Base-by-base conservation (phyloP, 2,797 vertebrate species). In the Oreochromis mossambicus region DNA sequence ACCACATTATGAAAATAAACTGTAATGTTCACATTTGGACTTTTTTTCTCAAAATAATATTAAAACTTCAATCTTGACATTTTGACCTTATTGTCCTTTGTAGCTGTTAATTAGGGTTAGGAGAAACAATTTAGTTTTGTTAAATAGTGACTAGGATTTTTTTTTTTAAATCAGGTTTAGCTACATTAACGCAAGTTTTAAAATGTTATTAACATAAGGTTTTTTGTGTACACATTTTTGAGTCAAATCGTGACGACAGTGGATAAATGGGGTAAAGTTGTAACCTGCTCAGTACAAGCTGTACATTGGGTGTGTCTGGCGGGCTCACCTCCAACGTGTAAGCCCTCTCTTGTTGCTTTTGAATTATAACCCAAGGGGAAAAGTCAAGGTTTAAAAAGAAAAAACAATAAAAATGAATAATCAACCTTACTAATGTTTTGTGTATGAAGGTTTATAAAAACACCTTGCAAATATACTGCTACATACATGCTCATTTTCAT, bases 271-370 rank as follows among this genome's bases (percentile, higher is more conserved):
- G 78, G 61, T 15, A 70, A 55, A 41, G 90, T 56, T 81, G 55
- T 1, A 63, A 79, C 82, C 51, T 85, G 89, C 77, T 87, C 24
- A 6, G 90, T 11, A 86, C 89, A 81, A 5, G 15, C 3, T 85
- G 85, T 50, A 7, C 58, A 5, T 1, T 34, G 70, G 90, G 90
- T 56, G 87, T 81, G 90, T 56, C 87, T 61, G 78, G 17, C 0
- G 24, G 8, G 75, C 80, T 78, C 38, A 12, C 4, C 68, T 75
- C 68, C 68, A 75, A 48, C 32, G 24, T 48, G 68, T 48, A 11
- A 15, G 21, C 19, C 4, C 34, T 50, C 14, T 24, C 73, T 34
- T 19, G 24, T 17, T 29, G 15, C 68, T 70, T 46, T 19, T 73
- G 15, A 73, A 29, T 46, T 17, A 29, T 29, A 46, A 73, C 24